Conservation (phyloP, 1,140 invertebrate genomes). For the Aphis craccivora region DNA sequence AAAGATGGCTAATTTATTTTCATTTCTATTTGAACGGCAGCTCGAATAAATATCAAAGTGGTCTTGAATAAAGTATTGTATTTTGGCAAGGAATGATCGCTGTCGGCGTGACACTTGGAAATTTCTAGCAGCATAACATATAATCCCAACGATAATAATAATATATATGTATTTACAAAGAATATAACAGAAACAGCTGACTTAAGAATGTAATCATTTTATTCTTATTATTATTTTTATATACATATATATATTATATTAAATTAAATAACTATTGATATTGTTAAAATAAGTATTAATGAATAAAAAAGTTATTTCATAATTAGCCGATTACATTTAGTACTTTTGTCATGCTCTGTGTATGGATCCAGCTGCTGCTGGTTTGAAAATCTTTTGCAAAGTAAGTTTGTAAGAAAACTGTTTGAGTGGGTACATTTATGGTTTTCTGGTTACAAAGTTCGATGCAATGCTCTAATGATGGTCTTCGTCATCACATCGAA, state of each 20-base stretch:
- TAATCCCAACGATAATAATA: neutral
- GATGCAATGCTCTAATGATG: neutral
- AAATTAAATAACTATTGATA: neutral
- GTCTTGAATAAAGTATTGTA: neutral
- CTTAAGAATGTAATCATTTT: neutral
- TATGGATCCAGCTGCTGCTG: neutral
- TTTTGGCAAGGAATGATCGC: neutral
- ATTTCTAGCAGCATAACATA: neutral
- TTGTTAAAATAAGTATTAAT: neutral
- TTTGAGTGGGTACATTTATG: neutral
- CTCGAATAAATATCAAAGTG: neutral
- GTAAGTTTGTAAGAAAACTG: neutral
- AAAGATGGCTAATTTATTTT: conserved; percentile 12
- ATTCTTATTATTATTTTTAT: neutral
- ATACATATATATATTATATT: too few species aligned
- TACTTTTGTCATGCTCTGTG: neutral
- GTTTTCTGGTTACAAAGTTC: neutral
- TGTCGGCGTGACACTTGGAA: neutral
- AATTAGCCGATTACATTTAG: neutral
- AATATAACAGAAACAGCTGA: neutral
- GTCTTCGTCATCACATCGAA: neutral
- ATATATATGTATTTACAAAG: neutral
- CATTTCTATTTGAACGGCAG: neutral
- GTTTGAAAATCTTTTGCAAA: neutral
- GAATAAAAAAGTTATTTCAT: too few species aligned